Evolutionary conservation across 2,888 invertebrate species (phyloP), one percentile per base, ranked within the genome.

Genomic region (Caenorhabditis sp.): DNA sequence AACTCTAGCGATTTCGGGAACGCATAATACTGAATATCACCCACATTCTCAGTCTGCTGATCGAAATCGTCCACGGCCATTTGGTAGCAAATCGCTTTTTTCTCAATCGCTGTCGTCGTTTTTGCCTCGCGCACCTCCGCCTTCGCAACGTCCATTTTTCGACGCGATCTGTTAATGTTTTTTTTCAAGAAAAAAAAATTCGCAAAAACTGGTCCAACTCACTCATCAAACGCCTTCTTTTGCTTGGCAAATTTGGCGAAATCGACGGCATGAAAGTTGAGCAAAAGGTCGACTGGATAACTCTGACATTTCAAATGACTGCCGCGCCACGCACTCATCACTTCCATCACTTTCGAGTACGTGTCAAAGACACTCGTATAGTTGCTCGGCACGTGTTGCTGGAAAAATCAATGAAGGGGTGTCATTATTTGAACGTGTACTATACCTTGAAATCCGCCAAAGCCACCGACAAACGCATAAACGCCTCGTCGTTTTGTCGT

Each of bases 61-160:
- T 88, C 87, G 53, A 88, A 88, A 37, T 80, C 79, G 44, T 80
- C 82, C n/a, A 88, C 87, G 18, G 86, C 83, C 69, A 85, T 62
- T 58, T 87, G 85, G 77, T 88, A 88, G 68, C 78, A 60, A 40
- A 85, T 71, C 18, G 85, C 88, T 35, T 83, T 83, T 53, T 88
- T 87, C 78, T 88, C 87, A 68, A 88, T 84, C 55, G 88, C 84
- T 47, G 72, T 84, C 58, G 87, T 88, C 40, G 85, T 88, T 71
- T 87, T 87, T 11, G 87, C 82, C 47, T 80, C 78, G 26, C 84
- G 83, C 22, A 88, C 85, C 24, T 87, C 87, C 61, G 84, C 76
- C 40, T 85, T 85, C 24, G 85, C 83, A 65, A 60, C 58, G 78
- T 88, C 87, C 88, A 88, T 88, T 62, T 77, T 61, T n/a, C 64